Evolutionary conservation across 2,888 invertebrate genomes (phyloP), one percentile per base, ranked within the genome.

Genomic region (Spicauda simplicius): DNA sequence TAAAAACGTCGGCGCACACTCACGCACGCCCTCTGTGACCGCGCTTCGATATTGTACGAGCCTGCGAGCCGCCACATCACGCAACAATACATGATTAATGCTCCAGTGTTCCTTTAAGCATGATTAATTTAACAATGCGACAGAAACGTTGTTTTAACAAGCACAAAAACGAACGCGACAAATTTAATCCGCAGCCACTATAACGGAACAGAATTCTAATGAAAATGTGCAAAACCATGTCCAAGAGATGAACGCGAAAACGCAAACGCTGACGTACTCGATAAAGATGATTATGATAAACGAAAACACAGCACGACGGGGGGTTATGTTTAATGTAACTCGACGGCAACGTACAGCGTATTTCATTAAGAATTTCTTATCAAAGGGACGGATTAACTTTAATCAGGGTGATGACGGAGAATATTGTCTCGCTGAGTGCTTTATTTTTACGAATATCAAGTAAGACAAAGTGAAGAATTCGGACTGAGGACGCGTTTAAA

Each of bases 271-370:
- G 78, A 77, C 78, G 76, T 76, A 78, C 73, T 80, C 81, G 82
- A 86, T 85, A 81, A 83, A 85, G 85, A 87, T 86, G 85, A 89
- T 84, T 56, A 81, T 80, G 87, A 87, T 87, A 87, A 88, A 85
- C 81, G 83, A 83, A 80, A 85, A 84, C 84, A 82, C 80, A 79
- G 81, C 86, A 71, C 89, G 73, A 80, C 85, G 78, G 90, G 91
- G 79, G 89, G 85, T 86, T 80, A 90, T 89, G 90, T 90, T 86
- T 91, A 85, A 90, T 91, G 87, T 82, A 88, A 74, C 79, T 75
- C 74, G 75, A 69, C 57, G 73, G 63, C 73, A 73, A 77, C 76
- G 75, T 74, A 76, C 74, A 73, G 74, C 76, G 80, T 79, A 84
- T 84, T 83, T 84, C 81, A 85, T 87, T 85, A 82, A 77, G 75